Conservation (phyloP, 37 sponge, comb jelly and placozoan genomes). For the Agelas oroides region DNA sequence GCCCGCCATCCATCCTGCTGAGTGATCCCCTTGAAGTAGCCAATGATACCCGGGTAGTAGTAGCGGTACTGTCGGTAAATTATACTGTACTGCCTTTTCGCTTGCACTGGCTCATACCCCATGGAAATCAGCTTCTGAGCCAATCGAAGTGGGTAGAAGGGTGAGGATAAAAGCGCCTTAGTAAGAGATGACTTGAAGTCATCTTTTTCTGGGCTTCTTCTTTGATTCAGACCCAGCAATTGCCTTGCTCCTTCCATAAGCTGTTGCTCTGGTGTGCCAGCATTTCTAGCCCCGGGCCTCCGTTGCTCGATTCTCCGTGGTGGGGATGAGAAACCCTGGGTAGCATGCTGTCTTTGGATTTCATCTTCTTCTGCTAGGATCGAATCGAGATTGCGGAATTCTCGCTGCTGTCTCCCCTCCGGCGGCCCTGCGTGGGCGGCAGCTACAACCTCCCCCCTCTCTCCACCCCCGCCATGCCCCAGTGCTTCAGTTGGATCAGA, state of each 20-base stretch:
- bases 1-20: slow-evolving; percentile 54
- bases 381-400: no score
- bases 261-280: no score
- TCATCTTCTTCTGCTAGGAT: no score
- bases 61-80: slow-evolving; percentile 34
- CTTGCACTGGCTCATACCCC: slow-evolving; percentile 57
- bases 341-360: no score
- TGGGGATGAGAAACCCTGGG: no score
- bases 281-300: no score
- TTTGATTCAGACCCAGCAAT: neutral
- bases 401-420: no score
- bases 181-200: neutral
- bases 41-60: slow-evolving; percentile 64
- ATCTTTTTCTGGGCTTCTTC: neutral
- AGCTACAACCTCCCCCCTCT: no score
- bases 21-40: slow-evolving; percentile 35
- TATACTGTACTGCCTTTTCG: slow-evolving; percentile 42
- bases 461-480: no score
- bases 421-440: no score
- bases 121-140: slow-evolving; percentile 51
- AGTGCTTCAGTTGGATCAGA: no score
- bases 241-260: neutral
- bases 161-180: neutral
- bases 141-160: slow-evolving; percentile 15
- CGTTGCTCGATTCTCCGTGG: no score